These are phyloP conservation scores for Torymus auratus DNA, from an alignment of 2,888 invertebrate species.

Conservation along the genomic window DNA sequence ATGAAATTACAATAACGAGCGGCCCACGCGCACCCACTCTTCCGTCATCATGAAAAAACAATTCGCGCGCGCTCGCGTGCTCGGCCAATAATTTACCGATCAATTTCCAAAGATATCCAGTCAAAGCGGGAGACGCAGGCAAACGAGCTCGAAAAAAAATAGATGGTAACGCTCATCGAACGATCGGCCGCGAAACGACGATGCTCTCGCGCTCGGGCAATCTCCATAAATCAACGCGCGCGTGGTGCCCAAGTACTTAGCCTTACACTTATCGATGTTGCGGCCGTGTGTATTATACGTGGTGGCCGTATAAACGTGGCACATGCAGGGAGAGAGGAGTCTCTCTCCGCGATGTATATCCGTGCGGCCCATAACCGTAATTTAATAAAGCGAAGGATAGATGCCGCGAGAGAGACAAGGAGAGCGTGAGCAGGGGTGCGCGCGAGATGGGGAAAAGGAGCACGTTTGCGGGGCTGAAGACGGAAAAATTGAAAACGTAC, in stretches of 20 bases:
- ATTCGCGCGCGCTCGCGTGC: not conserved
- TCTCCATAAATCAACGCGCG: slow-evolving; percentile 41
- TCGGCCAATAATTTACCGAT: slow-evolving; percentile 37
- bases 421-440: not conserved
- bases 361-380: slow-evolving; percentile 45
- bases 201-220: not conserved
- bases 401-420: not conserved
- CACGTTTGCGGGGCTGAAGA: not conserved
- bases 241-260: slow-evolving; percentile 13
- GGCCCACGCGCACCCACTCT: not conserved
- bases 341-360: not conserved
- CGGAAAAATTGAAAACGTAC: slow-evolving; percentile 41
- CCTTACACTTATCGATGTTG: slow-evolving; percentile 18
- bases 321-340: not conserved
- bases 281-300: too few species aligned
- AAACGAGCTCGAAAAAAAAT: slow-evolving; percentile 6
- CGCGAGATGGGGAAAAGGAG: not conserved
- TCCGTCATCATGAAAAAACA: slow-evolving; percentile 38
- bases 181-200: too few species aligned
- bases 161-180: not conserved
- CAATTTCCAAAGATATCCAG: slow-evolving; percentile 10
- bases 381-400: slow-evolving; percentile 40
- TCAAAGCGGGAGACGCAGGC: not conserved
- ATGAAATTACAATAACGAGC: slow-evolving; percentile 20
- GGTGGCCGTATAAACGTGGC: not conserved